Base-by-base conservation (phyloP, 2,888 invertebrate species). In the Allophyes oxyacanthae region DNA sequence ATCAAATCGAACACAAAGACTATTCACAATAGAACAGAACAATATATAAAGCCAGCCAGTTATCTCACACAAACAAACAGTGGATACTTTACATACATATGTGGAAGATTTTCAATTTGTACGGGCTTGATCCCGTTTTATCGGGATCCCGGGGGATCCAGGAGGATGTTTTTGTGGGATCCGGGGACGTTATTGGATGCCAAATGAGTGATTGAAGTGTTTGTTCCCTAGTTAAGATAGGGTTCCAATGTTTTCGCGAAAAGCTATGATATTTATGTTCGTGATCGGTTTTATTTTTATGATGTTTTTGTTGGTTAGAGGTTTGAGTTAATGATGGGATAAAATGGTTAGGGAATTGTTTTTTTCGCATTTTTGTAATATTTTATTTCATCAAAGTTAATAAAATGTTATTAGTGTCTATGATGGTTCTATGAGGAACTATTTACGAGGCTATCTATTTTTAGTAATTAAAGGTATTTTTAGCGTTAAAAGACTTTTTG, bases 21-120 rank as follows among this genome's bases (percentile, higher is more conserved):
- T 32, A 26, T 48, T 46, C 46, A 44, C 58, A 52, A 46, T 37
- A 13, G 34, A 36, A 36, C 14, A 13, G 37, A 38, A 36, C 15
- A 10, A 43, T 42, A 52, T 34, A 46, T 45, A 45, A 54, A 49
- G n/a, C 7, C 20, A 34, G 13, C 20, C 36, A 59, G 49, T 44
- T 51, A 52, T 51, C 44, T 55, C 32, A 20, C 25, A 41, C 71
- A 65, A 66, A 73, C 68, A 71, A 52, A 49, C 56, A 41, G 40
- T 40, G 37, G 32, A 41, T 55, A 51, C 64, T 74, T 77, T 66
- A 74, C 72, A 75, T 75, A 71, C 60, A 76, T 76, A 67, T 71
- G 64, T 69, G 57, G 52, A 63, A 77, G 77, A 68, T 79, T 76
- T 78, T 78, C 78, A 78, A 78, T 78, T 78, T 78, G 78, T 74